These are phyloP conservation scores for Machaerirhynchus nigripectus DNA, from an alignment of 2,113 vertebrate genomes.

Conservation along the genomic window DNA sequence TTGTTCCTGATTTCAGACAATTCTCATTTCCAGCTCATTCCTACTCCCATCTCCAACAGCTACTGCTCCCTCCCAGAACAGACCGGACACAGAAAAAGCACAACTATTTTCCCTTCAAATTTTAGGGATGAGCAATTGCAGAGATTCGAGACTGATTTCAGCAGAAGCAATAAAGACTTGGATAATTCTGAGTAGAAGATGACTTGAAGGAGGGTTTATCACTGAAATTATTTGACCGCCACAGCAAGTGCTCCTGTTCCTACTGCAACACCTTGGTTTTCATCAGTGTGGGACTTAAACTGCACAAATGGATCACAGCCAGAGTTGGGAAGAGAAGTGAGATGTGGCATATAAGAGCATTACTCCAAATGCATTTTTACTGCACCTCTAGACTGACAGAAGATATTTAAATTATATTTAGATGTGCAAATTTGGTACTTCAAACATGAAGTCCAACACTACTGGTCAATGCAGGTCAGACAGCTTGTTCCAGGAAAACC, in stretches of 20 bases:
- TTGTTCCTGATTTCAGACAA: not conserved
- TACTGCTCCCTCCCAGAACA: not conserved
- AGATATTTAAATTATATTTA: not conserved
- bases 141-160: not conserved
- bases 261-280: not conserved
- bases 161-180: not conserved
- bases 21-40: not conserved
- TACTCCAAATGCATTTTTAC: not conserved
- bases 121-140: not conserved
- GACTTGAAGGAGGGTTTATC: not conserved
- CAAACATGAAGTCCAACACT: not conserved
- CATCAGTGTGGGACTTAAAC: not conserved
- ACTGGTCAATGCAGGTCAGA: no score
- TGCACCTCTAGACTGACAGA: not conserved
- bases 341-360: not conserved
- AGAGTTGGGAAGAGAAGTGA: not conserved
- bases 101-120: not conserved
- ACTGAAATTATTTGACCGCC: not conserved
- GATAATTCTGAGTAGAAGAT: not conserved
- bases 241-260: not conserved
- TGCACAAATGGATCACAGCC: not conserved
- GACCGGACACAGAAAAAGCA: accelerated
- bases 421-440: not conserved
- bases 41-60: not conserved
- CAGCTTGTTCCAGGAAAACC: not conserved